Conservation (phyloP, 2,113 vertebrate genomes). For the Cyanistes caeruleus region DNA sequence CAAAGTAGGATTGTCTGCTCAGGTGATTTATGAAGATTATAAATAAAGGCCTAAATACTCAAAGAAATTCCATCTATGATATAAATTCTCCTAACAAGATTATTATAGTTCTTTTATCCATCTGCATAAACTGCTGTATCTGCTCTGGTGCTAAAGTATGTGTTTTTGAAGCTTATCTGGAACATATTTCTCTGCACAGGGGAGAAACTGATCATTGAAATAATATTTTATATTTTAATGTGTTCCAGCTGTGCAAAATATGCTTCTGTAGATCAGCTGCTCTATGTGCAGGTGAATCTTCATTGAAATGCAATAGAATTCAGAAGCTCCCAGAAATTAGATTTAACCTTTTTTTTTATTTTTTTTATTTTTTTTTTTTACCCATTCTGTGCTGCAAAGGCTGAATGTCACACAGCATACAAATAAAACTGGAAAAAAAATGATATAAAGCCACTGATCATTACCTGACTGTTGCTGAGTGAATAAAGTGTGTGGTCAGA, state of each 20-base stretch:
- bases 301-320: neutral
- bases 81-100: slow-evolving; percentile 7
- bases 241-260: slow-evolving; percentile 14
- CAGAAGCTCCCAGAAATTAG: neutral
- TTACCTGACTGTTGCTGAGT: neutral
- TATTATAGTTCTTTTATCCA: slow-evolving; percentile 16
- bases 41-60: neutral
- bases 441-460: neutral
- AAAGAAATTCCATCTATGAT: neutral
- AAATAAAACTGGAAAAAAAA: neutral
- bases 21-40: slow-evolving; percentile 22
- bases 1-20: neutral
- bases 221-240: neutral
- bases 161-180: slow-evolving; percentile 23
- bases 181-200: neutral
- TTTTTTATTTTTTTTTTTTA: neutral
- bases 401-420: neutral
- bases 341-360: neutral
- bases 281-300: neutral
- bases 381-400: neutral
- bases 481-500: neutral
- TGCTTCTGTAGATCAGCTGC: neutral
- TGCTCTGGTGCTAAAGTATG: neutral
- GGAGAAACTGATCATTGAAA: neutral
- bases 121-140: neutral